Evolutionary conservation across 2,797 vertebrate species (phyloP).

Genomic region (Sciaenops ocellatus): DNA sequence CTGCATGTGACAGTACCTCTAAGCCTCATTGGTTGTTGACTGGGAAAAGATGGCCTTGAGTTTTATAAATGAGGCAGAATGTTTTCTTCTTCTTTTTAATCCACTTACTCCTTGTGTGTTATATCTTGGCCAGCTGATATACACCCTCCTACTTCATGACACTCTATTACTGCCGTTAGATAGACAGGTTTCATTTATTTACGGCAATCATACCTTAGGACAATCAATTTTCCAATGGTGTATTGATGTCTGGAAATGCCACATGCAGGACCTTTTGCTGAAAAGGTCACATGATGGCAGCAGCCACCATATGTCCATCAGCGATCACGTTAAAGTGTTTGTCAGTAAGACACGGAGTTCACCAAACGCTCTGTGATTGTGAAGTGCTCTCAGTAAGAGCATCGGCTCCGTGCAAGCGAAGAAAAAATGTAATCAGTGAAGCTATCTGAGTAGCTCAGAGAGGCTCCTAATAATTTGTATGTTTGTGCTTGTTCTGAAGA

Average conservation of each 20-base stretch:
- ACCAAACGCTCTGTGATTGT: background rate
- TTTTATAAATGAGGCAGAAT: background rate
- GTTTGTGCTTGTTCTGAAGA: background rate
- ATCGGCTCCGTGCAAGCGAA: no score
- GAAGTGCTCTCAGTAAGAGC: background rate
- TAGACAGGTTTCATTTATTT: background rate
- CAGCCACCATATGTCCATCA: background rate
- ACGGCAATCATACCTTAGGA: background rate
- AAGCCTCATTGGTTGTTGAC: background rate
- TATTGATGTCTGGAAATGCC: conserved; percentile 23
- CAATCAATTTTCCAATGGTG: background rate
- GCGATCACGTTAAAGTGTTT: background rate
- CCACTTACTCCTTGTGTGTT: background rate
- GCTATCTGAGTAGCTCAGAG: background rate
- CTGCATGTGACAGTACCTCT: background rate
- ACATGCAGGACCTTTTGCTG: background rate
- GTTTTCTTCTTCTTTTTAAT: background rate
- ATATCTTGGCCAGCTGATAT: background rate
- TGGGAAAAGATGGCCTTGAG: background rate
- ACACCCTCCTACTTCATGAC: background rate
- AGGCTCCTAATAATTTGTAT: background rate
- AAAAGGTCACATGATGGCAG: conserved; percentile 27
- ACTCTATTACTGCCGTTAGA: no score
- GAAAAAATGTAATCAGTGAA: background rate
- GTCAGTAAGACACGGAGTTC: background rate